Percentiles rank a stretch among this genome's conserved stretches.
phyloP scores from a whole-genome alignment of 2,888 invertebrate species.

The Halictus ligatus region DNA sequence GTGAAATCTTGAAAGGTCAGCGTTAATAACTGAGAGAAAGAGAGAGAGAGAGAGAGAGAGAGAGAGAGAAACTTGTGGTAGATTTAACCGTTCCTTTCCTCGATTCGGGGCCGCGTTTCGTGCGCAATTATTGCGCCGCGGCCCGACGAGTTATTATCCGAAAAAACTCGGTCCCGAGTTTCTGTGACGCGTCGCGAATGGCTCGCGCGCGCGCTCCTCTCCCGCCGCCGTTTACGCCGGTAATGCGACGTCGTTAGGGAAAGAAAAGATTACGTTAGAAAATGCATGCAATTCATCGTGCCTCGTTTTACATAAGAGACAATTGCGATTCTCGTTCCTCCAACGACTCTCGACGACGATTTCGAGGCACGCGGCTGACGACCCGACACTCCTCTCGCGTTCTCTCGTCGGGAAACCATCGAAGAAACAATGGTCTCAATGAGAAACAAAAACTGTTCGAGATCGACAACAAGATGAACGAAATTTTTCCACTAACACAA shows the following conservation, averaged over 20 bases:
- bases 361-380: slow-evolving; percentile 15
- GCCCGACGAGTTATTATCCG: background rate
- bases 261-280: slow-evolving; percentile 59
- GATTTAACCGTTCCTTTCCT: background rate
- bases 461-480: too few species aligned
- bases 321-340: slow-evolving; percentile 50
- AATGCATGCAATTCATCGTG: slow-evolving; percentile 52
- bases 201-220: slow-evolving; percentile 13
- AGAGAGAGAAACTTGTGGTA: background rate
- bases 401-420: background rate
- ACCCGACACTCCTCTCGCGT: background rate
- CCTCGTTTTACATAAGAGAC: slow-evolving; percentile 60
- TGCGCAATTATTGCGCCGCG: background rate
- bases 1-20: background rate
- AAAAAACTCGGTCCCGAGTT: background rate
- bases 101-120: background rate
- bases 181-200: background rate
- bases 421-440: too few species aligned
- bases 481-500: background rate
- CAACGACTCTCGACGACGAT: slow-evolving; percentile 21
- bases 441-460: too few species aligned
- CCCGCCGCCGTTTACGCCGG: slow-evolving; percentile 27
- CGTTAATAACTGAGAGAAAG: background rate
- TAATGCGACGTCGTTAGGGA: slow-evolving; percentile 36
- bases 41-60: background rate